A percentile compares a stretch with the other conserved stretches of the same genome.
Evolutionary conservation across 2,113 vertebrate genomes (phyloP).

Genomic region (Orycteropus afer): DNA sequence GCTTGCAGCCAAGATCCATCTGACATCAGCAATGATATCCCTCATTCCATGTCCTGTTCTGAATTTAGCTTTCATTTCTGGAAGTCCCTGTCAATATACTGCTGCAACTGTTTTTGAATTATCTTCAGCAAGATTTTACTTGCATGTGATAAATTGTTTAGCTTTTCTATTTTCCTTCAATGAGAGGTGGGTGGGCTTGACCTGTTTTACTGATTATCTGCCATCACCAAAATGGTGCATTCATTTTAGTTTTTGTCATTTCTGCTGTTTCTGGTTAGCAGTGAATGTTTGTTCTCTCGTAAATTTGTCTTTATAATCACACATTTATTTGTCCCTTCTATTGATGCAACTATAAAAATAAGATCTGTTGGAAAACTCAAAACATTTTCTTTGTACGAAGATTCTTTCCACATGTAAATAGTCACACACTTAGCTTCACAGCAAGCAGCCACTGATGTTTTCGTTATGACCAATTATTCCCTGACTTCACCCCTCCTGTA

Average conservation of each 20-base stretch:
- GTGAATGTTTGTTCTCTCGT: background rate
- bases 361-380: background rate
- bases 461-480: constrained; percentile 5
- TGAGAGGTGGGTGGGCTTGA: fast-evolving
- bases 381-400: background rate
- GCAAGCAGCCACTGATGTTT: background rate
- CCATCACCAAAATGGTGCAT: background rate
- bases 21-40: too few species aligned
- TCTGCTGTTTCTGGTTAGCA: background rate
- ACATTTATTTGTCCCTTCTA: background rate
- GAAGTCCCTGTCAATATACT: too few species aligned
- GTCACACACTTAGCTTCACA: background rate
- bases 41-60: too few species aligned
- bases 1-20: too few species aligned
- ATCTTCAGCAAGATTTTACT: too few species aligned
- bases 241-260: background rate
- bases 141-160: too few species aligned
- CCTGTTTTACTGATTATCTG: background rate
- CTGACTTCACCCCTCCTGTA: background rate
- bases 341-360: background rate
- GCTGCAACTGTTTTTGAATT: too few species aligned
- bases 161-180: background rate
- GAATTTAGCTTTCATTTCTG: too few species aligned
- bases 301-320: background rate
- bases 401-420: background rate